Percentiles rank a stretch among this genome's conserved stretches.
These are phyloP conservation scores for Philereme vetulata DNA, from an alignment of 2,888 invertebrate species.

Conservation along the genomic window DNA sequence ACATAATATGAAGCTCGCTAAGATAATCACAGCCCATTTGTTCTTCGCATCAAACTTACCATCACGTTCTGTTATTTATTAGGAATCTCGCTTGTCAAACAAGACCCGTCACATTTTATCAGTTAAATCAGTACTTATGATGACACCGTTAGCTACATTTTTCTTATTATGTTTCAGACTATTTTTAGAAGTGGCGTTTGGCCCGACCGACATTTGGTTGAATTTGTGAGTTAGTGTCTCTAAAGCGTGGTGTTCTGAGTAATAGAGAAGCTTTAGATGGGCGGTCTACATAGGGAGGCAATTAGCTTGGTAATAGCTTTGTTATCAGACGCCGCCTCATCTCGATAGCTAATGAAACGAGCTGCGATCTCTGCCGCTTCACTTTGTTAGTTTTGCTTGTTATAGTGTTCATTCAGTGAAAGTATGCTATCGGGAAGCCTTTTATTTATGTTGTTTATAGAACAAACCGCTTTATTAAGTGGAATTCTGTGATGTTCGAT, in stretches of 20 bases:
- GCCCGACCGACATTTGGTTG: conserved; percentile 41
- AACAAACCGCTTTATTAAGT: conserved; percentile 7
- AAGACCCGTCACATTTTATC: conserved; percentile 40
- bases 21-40: conserved; percentile 12
- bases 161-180: conserved; percentile 39
- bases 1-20: conserved; percentile 6
- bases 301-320: conserved; percentile 71
- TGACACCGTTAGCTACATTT: conserved; percentile 49
- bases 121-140: conserved; percentile 45
- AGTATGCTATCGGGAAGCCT: conserved; percentile 32
- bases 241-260: conserved; percentile 29
- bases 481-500: conserved; percentile 12
- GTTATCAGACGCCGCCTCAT: conserved; percentile 68
- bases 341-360: conserved; percentile 63
- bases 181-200: conserved; percentile 45
- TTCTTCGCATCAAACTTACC: conserved; percentile 10
- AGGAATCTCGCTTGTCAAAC: conserved; percentile 33
- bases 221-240: conserved; percentile 36
- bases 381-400: conserved; percentile 36
- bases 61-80: conserved; percentile 14
- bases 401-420: conserved; percentile 45
- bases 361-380: conserved; percentile 45
- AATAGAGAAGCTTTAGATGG: conserved; percentile 50
- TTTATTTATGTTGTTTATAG: conserved; percentile 17
- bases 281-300: conserved; percentile 56